Conservation (phyloP, 2,888 invertebrate genomes). For the Corythucha ciliata region DNA sequence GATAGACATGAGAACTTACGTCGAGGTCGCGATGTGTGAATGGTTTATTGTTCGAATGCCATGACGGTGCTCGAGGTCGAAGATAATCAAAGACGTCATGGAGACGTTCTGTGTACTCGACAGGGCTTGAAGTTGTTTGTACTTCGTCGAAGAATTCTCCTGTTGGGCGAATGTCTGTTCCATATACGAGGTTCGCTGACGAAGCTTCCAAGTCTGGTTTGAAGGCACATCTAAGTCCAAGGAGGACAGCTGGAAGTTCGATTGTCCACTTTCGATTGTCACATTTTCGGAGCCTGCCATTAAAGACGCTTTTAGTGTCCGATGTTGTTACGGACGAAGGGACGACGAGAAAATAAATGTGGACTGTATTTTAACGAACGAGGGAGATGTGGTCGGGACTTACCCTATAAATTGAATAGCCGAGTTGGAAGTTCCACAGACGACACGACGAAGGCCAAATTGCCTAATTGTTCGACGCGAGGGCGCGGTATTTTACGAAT, state of each 20-base stretch:
- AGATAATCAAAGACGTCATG: slow-evolving; percentile 1
- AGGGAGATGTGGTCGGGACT: no score
- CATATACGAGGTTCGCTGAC: slow-evolving; percentile 39
- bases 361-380: no score
- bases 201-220: slow-evolving; percentile 27
- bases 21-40: slow-evolving; percentile 7
- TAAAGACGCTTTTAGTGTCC: slow-evolving; percentile 13
- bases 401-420: no score
- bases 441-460: no score
- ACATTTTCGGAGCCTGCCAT: neutral
- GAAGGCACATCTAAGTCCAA: slow-evolving; percentile 7
- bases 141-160: slow-evolving; percentile 33
- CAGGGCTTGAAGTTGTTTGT: neutral
- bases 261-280: neutral
- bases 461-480: no score
- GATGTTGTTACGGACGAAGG: no score
- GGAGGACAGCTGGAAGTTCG: slow-evolving; percentile 12
- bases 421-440: no score
- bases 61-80: slow-evolving; percentile 1
- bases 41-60: slow-evolving; percentile 1
- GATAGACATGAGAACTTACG: slow-evolving; percentile 5
- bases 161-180: slow-evolving; percentile 36
- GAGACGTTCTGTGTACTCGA: slow-evolving; percentile 4
- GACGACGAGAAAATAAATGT: no score
- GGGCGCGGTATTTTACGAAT: no score